Conservation (phyloP, 2,888 invertebrate genomes). For the Erebia aethiops region DNA sequence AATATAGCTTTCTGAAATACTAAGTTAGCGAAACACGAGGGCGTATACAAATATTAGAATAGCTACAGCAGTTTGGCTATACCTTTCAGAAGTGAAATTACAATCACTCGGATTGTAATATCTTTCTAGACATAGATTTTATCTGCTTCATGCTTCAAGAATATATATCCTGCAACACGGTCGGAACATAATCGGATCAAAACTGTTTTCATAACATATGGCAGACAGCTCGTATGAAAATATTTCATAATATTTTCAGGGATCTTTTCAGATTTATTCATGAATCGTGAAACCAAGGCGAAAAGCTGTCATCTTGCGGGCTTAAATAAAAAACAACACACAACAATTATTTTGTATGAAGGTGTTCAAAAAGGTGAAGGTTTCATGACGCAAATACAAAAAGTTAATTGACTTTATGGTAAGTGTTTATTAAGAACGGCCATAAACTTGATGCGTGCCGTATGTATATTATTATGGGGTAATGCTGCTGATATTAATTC, state of each 20-base stretch:
- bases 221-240: conserved; percentile 38
- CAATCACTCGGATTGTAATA: too few species aligned
- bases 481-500: too few species aligned
- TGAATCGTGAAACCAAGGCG: not conserved
- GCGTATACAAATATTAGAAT: too few species aligned
- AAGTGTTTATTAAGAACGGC: too few species aligned
- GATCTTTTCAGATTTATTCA: conserved; percentile 8
- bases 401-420: too few species aligned
- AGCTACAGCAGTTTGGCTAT: too few species aligned
- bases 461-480: too few species aligned
- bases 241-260: conserved; percentile 26
- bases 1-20: too few species aligned
- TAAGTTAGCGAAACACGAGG: too few species aligned
- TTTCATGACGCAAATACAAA: not conserved
- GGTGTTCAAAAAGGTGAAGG: too few species aligned
- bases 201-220: conserved; percentile 34
- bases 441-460: too few species aligned
- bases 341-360: not conserved
- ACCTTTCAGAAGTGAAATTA: too few species aligned
- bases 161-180: conserved; percentile 11
- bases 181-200: conserved; percentile 35
- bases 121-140: not conserved
- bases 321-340: not conserved
- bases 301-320: not conserved
- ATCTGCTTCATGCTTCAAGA: conserved; percentile 10